phyloP scores from a whole-genome alignment of 2,113 vertebrate genomes.

The Lamprotornis superbus region DNA sequence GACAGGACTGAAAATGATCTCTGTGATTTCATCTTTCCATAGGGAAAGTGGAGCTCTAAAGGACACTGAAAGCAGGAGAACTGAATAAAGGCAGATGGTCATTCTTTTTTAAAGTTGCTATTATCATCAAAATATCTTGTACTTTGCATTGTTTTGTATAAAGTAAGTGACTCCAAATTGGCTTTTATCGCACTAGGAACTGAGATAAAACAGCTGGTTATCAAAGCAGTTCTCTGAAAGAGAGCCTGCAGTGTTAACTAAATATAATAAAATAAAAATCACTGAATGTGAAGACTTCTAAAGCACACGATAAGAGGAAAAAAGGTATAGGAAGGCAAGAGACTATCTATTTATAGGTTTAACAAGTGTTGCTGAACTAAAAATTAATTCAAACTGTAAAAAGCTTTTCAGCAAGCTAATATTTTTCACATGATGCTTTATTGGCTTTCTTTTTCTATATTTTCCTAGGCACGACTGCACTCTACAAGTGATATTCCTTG shows the following conservation, averaged over 20 bases:
- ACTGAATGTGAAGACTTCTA: constrained; percentile 18
- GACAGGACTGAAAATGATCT: not conserved
- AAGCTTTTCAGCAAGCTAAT: not conserved
- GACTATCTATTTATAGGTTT: constrained; percentile 27
- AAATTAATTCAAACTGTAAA: constrained; percentile 43
- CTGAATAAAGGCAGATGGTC: constrained; percentile 23
- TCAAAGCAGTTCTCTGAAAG: constrained; percentile 13
- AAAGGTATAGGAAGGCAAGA: not conserved
- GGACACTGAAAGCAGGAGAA: not conserved
- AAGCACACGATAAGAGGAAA: not conserved
- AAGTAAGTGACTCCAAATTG: constrained; percentile 19
- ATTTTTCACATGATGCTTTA: not conserved
- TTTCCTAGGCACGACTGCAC: constrained; percentile 15
- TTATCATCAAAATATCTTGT: constrained; percentile 25
- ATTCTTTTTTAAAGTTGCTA: not conserved
- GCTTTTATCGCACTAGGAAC: constrained; percentile 27
- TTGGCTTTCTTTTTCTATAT: not conserved
- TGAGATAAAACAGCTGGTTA: constrained; percentile 37
- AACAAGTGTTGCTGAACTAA: not conserved
- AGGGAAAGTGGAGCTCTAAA: not conserved
- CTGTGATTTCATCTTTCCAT: not conserved
- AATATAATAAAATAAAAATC: constrained; percentile 53
- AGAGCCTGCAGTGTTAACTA: constrained; percentile 12
- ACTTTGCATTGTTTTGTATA: constrained; percentile 26
- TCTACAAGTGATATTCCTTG: not conserved